Evolutionary conservation across 2,888 invertebrate species (phyloP), one percentile per base, ranked within the genome.

Genomic region (Nemotelus pantherinus): DNA sequence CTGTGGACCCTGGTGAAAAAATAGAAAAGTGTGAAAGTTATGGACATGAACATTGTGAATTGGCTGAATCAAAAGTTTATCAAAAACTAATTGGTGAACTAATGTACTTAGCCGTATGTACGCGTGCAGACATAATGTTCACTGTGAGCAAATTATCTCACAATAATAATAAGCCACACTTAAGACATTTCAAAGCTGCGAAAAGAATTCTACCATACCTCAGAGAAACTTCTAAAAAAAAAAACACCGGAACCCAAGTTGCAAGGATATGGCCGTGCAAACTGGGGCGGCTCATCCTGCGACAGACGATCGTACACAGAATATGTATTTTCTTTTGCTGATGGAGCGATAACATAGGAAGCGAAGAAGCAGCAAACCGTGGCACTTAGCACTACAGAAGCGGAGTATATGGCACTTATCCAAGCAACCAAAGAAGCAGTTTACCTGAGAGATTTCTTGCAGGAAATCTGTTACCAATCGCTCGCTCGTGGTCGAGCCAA

Each of bases 151-250:
- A 67, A 5, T 58, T 83, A 5, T 76, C 82, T 2, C 80, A 81
- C 58, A 82, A 53, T 53, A n/a, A n/a, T n/a, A 53, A 53, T 53
- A 53, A 53, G 7, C 7, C 6, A 53, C 53, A 6, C 53, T 9
- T 6, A 53, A 53, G 53, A 25, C 25, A 25, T 25, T 25, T 25
- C 25, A 25, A 25, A 25, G 25, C 25, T 25, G 83, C 83, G 0
- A 83, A 85, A 70, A 77, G 82, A 2, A 81, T 85, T 0, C 75
- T 85, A 2, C 78, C 83, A 2, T 85, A 85, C 68, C 63, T 84
- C 10, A 81, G 81, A 74, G 81, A 83, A 82, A 2, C 70, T 71
- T 6, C 10, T 6, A 53, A 53, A 53, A 53, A 10, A 1, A 58
- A 58, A 4, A 25, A 25, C n/a, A 25, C 58, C 58, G 25, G n/a